A percentile compares a stretch with the other conserved stretches of the same genome.
Evolutionary conservation across 2,888 invertebrate genomes (phyloP).

Genomic region (Trissolcus brochymenae): DNA sequence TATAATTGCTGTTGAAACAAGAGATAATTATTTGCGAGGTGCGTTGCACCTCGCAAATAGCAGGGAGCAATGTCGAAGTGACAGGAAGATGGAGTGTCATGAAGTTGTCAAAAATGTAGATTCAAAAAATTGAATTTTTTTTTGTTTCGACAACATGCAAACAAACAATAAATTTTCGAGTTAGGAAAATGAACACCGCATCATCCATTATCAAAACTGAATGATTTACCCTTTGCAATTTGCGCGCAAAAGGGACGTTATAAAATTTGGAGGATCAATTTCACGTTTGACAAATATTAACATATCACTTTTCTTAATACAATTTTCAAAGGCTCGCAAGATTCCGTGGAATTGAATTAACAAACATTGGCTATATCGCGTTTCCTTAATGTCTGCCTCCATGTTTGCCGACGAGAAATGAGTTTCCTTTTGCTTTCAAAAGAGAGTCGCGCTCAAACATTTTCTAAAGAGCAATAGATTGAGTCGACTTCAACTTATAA

Average conservation of each 20-base stretch:
- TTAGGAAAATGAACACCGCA: no score
- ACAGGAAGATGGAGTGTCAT: not conserved
- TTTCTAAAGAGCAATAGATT: not conserved
- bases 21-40: slow-evolving; percentile 19
- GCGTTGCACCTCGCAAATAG: slow-evolving; percentile 6
- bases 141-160: no score
- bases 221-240: no score
- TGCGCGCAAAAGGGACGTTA: not conserved
- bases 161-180: no score
- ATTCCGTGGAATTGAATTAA: slow-evolving; percentile 1
- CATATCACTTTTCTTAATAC: not conserved
- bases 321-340: not conserved
- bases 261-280: not conserved
- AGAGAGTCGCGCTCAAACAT: slow-evolving; percentile 15
- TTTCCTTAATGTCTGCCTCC: slow-evolving; percentile 2
- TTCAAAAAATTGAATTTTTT: no score
- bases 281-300: no score
- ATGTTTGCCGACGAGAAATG: slow-evolving; percentile 12
- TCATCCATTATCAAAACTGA: no score
- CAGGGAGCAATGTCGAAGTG: not conserved
- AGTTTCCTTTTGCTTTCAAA: slow-evolving; percentile 2
- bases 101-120: not conserved
- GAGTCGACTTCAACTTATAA: not conserved
- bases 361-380: not conserved
- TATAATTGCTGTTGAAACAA: slow-evolving; percentile 12